These are phyloP conservation scores for Calyptomena viridis DNA, from an alignment of 2,113 vertebrate genomes.

Conservation along the genomic window DNA sequence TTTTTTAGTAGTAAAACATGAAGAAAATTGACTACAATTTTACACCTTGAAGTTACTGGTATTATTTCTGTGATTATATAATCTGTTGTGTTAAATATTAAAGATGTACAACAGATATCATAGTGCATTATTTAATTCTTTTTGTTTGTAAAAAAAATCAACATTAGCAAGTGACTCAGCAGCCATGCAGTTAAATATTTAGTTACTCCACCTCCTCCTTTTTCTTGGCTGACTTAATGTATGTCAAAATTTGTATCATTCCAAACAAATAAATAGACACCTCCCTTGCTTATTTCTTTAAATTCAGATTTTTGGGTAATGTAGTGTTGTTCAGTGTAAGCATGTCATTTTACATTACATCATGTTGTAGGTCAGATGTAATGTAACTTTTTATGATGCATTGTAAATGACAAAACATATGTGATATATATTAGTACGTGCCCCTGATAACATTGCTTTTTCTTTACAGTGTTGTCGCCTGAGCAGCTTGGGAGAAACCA, in stretches of 20 bases:
- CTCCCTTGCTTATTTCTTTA: not conserved
- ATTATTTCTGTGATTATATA: constrained; percentile 29
- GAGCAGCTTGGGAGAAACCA: constrained; percentile 64
- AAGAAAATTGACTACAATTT: not conserved
- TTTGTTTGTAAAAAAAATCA: constrained; percentile 4
- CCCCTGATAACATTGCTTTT: constrained; percentile 41
- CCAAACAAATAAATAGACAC: constrained; percentile 14
- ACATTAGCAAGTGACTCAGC: constrained; percentile 53
- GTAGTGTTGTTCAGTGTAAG: constrained; percentile 15
- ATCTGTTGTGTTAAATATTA: constrained; percentile 36
- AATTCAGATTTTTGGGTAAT: constrained; percentile 21
- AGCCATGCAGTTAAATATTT: constrained; percentile 35
- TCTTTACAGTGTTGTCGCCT: constrained; percentile 41
- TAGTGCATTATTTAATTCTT: not conserved
- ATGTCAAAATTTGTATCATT: constrained; percentile 33
- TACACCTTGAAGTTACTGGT: not conserved
- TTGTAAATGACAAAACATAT: constrained; percentile 53
- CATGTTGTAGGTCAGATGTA: constrained; percentile 40
- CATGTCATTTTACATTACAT: constrained; percentile 48
- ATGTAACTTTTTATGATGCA: constrained; percentile 44
- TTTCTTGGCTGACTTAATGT: constrained; percentile 6
- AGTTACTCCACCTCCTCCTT: not conserved
- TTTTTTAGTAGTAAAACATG: constrained; percentile 4
- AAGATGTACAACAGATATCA: not conserved
- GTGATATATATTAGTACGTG: constrained; percentile 25